These are phyloP conservation scores for Thryonomys swinderianus DNA, from an alignment of 2,113 vertebrate species.

Conservation along the genomic window DNA sequence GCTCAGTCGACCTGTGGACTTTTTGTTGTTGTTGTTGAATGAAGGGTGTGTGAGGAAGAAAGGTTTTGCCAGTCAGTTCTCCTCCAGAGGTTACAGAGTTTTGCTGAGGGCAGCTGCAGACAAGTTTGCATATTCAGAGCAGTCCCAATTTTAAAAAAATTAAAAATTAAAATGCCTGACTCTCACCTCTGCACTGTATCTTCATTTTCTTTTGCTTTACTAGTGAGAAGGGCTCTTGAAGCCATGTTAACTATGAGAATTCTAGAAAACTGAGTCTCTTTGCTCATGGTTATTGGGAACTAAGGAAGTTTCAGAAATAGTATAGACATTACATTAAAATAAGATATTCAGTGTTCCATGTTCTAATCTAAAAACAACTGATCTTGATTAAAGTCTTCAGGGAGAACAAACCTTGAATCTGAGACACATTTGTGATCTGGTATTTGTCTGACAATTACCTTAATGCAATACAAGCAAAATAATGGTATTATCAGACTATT, in stretches of 20 bases:
- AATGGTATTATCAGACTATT: background rate
- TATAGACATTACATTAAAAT: background rate
- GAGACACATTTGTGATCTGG: background rate
- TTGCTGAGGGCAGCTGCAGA: constrained; percentile 86
- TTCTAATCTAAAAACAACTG: background rate
- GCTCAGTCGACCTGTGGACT: constrained; percentile 98
- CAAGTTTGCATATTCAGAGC: constrained; percentile 79
- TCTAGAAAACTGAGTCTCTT: background rate
- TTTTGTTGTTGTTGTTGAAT: constrained; percentile 77
- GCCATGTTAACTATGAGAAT: background rate
- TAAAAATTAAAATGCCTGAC: constrained; percentile 33
- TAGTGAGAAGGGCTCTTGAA: background rate
- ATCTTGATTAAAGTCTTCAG: background rate
- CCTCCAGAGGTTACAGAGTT: constrained; percentile 91
- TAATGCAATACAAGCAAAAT: background rate
- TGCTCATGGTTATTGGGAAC: background rate
- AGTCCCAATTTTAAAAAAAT: constrained; percentile 69
- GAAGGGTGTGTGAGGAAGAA: constrained; percentile 81
- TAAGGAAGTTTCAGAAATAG: background rate
- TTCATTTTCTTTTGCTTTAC: background rate
- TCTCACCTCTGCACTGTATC: background rate
- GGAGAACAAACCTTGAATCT: background rate
- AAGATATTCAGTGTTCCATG: background rate
- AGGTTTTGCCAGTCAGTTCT: constrained; percentile 92
- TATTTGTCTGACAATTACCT: background rate